Conservation (phyloP, 2,888 invertebrate species). For the Caenorhabditis imperialis region DNA sequence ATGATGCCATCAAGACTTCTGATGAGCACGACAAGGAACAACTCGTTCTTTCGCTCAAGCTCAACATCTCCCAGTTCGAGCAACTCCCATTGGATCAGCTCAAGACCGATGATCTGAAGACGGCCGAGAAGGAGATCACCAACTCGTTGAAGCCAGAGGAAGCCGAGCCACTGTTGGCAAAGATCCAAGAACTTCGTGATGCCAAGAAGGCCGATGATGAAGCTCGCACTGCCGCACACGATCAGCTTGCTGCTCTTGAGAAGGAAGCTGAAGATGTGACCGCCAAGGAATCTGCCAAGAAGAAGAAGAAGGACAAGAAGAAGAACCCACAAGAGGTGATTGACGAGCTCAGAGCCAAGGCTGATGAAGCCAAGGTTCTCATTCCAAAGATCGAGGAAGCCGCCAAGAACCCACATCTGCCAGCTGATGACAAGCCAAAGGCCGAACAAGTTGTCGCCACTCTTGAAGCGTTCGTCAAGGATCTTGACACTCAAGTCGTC, state of each 20-base stretch:
- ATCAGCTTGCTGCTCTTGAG: too few relatives aligned
- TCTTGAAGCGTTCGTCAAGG: conserved; percentile 39
- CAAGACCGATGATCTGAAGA: conserved; percentile 31
- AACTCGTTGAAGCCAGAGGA: too few relatives aligned
- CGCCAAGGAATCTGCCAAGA: too few relatives aligned
- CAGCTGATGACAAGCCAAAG: conserved; percentile 52
- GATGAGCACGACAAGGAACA: conserved; percentile 57
- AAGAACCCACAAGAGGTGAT: too few relatives aligned
- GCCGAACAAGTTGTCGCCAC: conserved; percentile 37
- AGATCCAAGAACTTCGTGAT: too few relatives aligned
- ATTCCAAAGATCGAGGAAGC: conserved; percentile 37
- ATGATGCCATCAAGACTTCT: conserved; percentile 50
- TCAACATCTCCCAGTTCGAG: conserved; percentile 56
- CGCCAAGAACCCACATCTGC: conserved; percentile 48
- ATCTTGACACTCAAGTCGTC: conserved; percentile 37
- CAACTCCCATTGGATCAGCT: conserved; percentile 51
- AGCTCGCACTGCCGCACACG: too few relatives aligned
- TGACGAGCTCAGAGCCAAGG: too few relatives aligned
- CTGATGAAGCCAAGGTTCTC: too few relatives aligned
- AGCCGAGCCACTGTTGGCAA: too few relatives aligned
- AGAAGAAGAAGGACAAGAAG: too few relatives aligned
- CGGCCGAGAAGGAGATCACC: conserved; percentile 17
- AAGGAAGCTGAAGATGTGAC: too few relatives aligned
- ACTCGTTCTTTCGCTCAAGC: conserved; percentile 49
- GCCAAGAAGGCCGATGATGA: too few relatives aligned